Base-by-base conservation (phyloP, 2,113 vertebrate genomes). In the Takifugu flavidus region DNA sequence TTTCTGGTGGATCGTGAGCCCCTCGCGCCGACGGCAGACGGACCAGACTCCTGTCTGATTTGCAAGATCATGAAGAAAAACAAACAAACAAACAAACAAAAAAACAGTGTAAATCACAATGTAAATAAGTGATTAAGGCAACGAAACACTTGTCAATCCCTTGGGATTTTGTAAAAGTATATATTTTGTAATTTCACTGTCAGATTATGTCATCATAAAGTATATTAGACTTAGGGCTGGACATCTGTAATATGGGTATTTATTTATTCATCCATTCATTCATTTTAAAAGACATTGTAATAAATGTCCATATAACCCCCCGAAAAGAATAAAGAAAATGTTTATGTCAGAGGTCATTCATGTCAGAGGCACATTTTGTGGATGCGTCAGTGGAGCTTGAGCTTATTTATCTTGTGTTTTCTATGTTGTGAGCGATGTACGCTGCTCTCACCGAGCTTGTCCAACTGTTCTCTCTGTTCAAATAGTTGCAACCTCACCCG, bases 371-470 rank as follows among this genome's bases (percentile, higher is more conserved):
- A 68, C 80, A 75, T 73, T 78, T 85, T 68, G 65, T 74, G 15
- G 43, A 62, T 70, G 65, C 83, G 71, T 82, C 74, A 62, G 25
- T 85, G 66, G 56, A 82, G 66, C 79, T 80, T 79, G 54, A 85
- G 70, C 82, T 70, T 86, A 83, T 85, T 84, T 78, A 84, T 86
- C 81, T 77, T 83, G 82, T 86, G 77, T 82, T 86, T 74, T 85
- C 74, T 82, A 81, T 88, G 82, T 88, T 85, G 88, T 88, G 78
- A 60, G 80, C 62, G 60, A 85, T 82, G 82, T 84, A 68, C 72
- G 69, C 78, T 83, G 60, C 72, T 75, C 62, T 84, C 78, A 83
- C 72, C 71, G 65, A 79, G 62, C 77, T 76, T 79, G 82, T 85
- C 75, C 52, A 79, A 73, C 65, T 78, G 72, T 82, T 83, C n/a